Evolutionary conservation across 1,140 invertebrate genomes (phyloP).

Genomic region (Rhyzopertha dominica): DNA sequence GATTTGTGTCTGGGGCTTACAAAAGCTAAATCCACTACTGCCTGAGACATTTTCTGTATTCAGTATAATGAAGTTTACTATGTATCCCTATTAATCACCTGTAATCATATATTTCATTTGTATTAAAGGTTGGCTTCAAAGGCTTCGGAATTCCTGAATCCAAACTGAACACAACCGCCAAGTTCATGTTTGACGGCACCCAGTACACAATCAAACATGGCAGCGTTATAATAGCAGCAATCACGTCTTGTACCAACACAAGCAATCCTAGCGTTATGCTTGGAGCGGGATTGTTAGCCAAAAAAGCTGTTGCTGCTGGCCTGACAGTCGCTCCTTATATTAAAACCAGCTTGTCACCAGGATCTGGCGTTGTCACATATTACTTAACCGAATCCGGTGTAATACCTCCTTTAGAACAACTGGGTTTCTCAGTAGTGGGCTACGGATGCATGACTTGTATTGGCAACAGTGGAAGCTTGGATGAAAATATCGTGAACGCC

Average conservation of each 20-base stretch:
- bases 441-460: slow-evolving; percentile 99
- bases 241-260: slow-evolving; percentile 97
- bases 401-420: slow-evolving; percentile 74
- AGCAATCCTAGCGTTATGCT: slow-evolving; percentile 98
- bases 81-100: too few species aligned
- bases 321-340: slow-evolving; percentile 86
- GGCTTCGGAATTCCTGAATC: slow-evolving; percentile 79
- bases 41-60: too few species aligned
- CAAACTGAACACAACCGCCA: slow-evolving; percentile 59
- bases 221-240: slow-evolving; percentile 94
- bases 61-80: too few species aligned
- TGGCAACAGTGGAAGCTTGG: slow-evolving; percentile 92
- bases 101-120: slow-evolving; percentile 17
- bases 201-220: slow-evolving; percentile 86
- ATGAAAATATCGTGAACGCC: slow-evolving; percentile 83
- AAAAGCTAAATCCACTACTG: too few species aligned
- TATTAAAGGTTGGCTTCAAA: slow-evolving; percentile 82
- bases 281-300: slow-evolving; percentile 87
- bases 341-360: slow-evolving; percentile 94
- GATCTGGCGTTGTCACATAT: slow-evolving; percentile 96
- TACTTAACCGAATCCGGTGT: slow-evolving; percentile 85
- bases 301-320: slow-evolving; percentile 91
- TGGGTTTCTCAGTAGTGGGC: slow-evolving; percentile 90
- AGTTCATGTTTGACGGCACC: slow-evolving; percentile 75
- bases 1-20: too few species aligned